These are phyloP conservation scores for Cyrtonyx montezumae DNA, from an alignment of 2,113 vertebrate genomes.

Conservation along the genomic window DNA sequence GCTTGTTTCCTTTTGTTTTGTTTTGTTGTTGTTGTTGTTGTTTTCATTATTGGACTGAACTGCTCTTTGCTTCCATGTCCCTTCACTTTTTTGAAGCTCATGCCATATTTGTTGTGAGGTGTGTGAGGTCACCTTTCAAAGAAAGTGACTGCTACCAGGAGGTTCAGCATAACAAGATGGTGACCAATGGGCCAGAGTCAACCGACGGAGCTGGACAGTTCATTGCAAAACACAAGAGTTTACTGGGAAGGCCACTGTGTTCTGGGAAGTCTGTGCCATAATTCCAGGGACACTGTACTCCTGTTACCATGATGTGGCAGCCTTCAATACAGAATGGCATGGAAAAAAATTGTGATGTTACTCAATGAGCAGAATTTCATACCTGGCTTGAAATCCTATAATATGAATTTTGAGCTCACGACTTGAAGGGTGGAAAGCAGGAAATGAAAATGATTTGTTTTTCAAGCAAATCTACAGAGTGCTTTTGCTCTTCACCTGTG, in stretches of 20 bases:
- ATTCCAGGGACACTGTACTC: background rate
- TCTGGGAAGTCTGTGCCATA: background rate
- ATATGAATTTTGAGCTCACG: background rate
- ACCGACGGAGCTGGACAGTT: background rate
- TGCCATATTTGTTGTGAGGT: accelerated
- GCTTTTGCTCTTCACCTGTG: background rate
- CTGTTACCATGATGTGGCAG: background rate
- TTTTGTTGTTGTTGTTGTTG: too few species aligned
- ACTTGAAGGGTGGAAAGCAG: background rate
- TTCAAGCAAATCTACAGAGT: background rate
- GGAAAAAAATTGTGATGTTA: background rate
- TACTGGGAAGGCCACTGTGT: background rate
- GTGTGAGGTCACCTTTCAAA: background rate
- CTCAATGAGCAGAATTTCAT: background rate
- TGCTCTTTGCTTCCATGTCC: background rate
- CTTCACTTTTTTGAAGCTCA: background rate
- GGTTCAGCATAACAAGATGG: accelerated
- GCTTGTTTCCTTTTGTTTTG: background rate
- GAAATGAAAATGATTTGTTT: background rate
- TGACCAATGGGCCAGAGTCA: background rate
- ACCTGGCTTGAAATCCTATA: background rate
- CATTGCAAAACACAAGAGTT: background rate
- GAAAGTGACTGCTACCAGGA: background rate
- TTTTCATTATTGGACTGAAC: background rate
- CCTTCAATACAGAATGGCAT: background rate